Evolutionary conservation across 2,113 vertebrate species (phyloP).

Genomic region (Phrynosoma blainvillii): DNA sequence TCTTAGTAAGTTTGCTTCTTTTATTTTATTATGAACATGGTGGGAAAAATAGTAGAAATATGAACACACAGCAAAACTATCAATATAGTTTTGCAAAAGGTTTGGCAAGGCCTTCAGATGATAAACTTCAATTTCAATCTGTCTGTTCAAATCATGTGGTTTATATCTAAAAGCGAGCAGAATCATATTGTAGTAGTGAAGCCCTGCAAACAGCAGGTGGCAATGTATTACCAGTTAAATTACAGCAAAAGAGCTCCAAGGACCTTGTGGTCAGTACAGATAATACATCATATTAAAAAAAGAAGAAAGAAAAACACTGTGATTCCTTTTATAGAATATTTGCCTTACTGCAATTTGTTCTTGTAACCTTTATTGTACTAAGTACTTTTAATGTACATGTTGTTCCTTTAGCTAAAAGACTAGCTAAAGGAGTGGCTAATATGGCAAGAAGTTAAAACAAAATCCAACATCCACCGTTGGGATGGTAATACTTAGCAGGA

Average conservation of each 20-base stretch:
- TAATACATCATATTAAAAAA: background rate
- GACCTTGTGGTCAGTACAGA: background rate
- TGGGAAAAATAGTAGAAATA: background rate
- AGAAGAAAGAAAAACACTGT: no score
- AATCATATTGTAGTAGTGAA: constrained; percentile 10
- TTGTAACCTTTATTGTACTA: background rate
- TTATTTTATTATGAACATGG: constrained; percentile 19
- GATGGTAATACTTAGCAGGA: no score
- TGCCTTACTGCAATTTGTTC: background rate
- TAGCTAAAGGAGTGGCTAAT: constrained; percentile 10
- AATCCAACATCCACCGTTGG: no score
- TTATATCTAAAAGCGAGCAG: background rate
- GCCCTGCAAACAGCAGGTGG: constrained; percentile 78
- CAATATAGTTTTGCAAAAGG: constrained; percentile 10
- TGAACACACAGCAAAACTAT: constrained; percentile 20
- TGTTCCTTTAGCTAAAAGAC: constrained; percentile 29
- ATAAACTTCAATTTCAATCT: constrained; percentile 34
- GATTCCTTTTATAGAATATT: background rate
- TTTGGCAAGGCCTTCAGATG: constrained; percentile 4
- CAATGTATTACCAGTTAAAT: constrained; percentile 72
- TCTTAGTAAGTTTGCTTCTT: constrained; percentile 20
- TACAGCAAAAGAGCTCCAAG: background rate
- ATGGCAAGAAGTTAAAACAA: constrained; percentile 9
- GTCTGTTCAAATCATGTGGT: background rate
- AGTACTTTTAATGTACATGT: background rate